A percentile compares a stretch with the other conserved stretches of the same genome.
Conservation (phyloP, 2,797 vertebrate species). For the Neolamprologus multifasciatus region DNA sequence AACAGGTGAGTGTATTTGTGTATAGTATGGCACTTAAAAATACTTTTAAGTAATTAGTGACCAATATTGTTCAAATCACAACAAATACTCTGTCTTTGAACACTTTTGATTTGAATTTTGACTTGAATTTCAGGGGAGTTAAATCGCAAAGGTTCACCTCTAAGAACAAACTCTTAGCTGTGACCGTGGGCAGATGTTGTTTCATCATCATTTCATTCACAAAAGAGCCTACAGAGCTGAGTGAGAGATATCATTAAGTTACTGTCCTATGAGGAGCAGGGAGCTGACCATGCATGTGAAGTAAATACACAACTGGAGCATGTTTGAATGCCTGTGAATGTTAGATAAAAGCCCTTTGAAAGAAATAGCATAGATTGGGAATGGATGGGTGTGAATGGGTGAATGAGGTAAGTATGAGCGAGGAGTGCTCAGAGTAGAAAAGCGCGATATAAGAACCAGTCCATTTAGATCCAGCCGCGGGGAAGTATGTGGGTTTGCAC, state of each 20-base stretch:
- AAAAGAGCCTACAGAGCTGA: not conserved
- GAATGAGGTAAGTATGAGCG: not conserved
- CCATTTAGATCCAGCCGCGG: not conserved
- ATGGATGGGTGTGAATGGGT: not conserved
- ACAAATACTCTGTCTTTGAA: not conserved
- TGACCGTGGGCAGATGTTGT: not conserved
- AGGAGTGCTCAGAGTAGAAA: not conserved
- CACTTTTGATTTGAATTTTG: not conserved
- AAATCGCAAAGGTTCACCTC: not conserved
- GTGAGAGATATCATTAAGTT: not conserved
- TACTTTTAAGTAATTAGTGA: not conserved
- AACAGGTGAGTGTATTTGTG: not conserved
- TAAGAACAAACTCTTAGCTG: not conserved
- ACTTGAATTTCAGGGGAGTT: not conserved
- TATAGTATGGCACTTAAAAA: not conserved
- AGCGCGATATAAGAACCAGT: not conserved
- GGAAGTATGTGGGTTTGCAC: not conserved
- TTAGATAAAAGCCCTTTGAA: not conserved
- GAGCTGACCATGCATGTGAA: not conserved
- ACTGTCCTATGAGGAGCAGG: not conserved
- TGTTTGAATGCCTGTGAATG: not conserved
- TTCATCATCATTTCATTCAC: not conserved
- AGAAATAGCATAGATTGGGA: not conserved
- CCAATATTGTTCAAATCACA: not conserved
- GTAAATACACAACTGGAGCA: not conserved